Base-by-base conservation (phyloP, 2,113 vertebrate genomes). In the Eretmochelys imbricata region DNA sequence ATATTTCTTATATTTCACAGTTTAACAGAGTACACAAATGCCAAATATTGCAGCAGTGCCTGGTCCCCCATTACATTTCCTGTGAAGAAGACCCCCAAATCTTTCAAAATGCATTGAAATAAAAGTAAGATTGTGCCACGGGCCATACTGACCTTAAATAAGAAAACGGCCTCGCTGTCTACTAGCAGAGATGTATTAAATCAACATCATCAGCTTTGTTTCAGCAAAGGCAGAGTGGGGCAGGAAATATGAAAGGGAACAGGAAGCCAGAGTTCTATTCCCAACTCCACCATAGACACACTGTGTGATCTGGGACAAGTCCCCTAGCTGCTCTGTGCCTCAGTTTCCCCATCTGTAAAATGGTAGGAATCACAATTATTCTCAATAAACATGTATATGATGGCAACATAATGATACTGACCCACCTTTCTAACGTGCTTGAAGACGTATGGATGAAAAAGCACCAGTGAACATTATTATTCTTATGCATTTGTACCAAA, bases 371-470 rank as follows among this genome's bases (percentile, higher is more conserved):
- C 46, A 25, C 14, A 48, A 25, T 48, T 48, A 29, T 14, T 80
- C 14, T 49, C 46, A 31, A 48, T 25, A 50, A 29, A 49, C 50
- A 53, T 11, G n/a, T 35, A n/a, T 53, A 51, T 51, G 22, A 53
- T 53, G 49, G 31, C 4, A 6, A 80, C 19, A 4, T 22, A 22
- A 80, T n/a, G 31, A 53, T 13, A 82, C 51, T 51, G 82, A 80
- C 1, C 3, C 57, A 81, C 1, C 1, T 49, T 59, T 22, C 0
- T 0, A 94, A 31, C 0, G 0, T 1, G 20, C 35, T 22, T 49
- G 2, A 0, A 1, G 59, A n/a, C 31, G 75, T 14, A 31, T 3
- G 49, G 50, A 80, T 57, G 65, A 84, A 85, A 51, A 75, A 88
- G 19, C 0, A 5, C 54, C 86, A 80, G 10, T 1, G 78, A 24